Evolutionary conservation across 2,113 vertebrate genomes (phyloP).

Genomic region (Hystrix brachyura): DNA sequence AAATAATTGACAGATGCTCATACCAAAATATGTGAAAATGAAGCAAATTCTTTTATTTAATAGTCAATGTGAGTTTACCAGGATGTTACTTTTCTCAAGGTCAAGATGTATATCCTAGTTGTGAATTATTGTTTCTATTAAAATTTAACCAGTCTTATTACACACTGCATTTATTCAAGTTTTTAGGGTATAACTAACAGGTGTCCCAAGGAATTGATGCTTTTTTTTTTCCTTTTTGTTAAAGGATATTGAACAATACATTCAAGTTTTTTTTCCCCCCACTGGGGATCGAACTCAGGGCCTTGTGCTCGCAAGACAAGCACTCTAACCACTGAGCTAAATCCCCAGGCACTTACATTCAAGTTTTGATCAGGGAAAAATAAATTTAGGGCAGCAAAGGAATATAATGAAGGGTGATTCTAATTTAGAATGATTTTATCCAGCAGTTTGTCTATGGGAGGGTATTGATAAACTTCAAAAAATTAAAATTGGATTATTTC

Average conservation of each 20-base stretch:
- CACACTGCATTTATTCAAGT: neutral
- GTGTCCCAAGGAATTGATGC: neutral
- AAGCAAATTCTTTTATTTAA: constrained; percentile 30
- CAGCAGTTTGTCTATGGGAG: neutral
- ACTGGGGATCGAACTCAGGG: too few species aligned
- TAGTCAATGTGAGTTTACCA: neutral
- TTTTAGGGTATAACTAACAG: neutral
- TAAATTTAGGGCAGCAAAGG: neutral
- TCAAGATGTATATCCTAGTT: neutral
- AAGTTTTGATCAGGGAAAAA: neutral
- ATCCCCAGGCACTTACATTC: neutral
- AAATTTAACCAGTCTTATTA: neutral
- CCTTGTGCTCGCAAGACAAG: too few species aligned
- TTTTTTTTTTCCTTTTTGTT: constrained; percentile 41
- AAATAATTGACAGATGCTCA: neutral
- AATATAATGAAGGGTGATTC: neutral
- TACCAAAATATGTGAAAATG: neutral
- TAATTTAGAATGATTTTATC: constrained; percentile 54
- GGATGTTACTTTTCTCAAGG: neutral
- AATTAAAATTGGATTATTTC: neutral
- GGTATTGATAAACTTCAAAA: neutral
- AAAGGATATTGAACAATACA: neutral
- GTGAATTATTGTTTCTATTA: neutral
- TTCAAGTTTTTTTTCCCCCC: neutral
- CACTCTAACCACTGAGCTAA: too few species aligned